A percentile compares a stretch with the other conserved stretches of the same genome.
These are phyloP conservation scores for Acanthiza pusilla DNA, from an alignment of 2,797 vertebrate species.

Conservation along the genomic window DNA sequence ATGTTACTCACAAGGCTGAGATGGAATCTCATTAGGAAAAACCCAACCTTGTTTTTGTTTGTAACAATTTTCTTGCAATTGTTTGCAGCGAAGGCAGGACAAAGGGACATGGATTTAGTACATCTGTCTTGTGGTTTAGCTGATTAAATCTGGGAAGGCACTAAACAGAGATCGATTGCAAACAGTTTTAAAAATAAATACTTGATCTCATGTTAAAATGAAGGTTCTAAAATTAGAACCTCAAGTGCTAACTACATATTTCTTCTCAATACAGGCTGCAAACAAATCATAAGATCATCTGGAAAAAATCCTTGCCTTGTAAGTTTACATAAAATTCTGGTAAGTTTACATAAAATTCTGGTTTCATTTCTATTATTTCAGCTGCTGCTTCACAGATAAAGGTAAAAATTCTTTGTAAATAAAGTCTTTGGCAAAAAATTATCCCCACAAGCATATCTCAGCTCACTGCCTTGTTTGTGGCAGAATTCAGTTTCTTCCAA, in stretches of 20 bases:
- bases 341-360: background rate
- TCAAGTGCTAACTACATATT: background rate
- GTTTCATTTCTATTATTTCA: background rate
- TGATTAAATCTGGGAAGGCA: constrained; percentile 3
- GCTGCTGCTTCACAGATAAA: background rate
- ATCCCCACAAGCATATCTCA: background rate
- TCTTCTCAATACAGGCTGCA: background rate
- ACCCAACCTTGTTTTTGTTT: constrained; percentile 9
- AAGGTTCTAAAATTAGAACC: background rate
- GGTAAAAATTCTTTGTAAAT: background rate
- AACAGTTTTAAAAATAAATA: background rate
- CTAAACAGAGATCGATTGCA: background rate
- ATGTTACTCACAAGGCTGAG: constrained; percentile 3
- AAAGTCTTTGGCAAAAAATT: background rate
- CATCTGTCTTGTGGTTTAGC: background rate
- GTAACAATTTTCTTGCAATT: constrained; percentile 19
- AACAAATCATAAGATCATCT: background rate
- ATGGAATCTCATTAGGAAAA: constrained; percentile 45
- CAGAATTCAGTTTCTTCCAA: background rate
- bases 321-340: background rate
- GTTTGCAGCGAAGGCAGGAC: background rate
- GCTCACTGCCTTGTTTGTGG: background rate
- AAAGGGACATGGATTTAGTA: background rate
- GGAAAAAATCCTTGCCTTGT: background rate
- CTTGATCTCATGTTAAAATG: background rate